Evolutionary conservation across 2,888 invertebrate genomes (phyloP).

Genomic region (Therioaphis trifolii): DNA sequence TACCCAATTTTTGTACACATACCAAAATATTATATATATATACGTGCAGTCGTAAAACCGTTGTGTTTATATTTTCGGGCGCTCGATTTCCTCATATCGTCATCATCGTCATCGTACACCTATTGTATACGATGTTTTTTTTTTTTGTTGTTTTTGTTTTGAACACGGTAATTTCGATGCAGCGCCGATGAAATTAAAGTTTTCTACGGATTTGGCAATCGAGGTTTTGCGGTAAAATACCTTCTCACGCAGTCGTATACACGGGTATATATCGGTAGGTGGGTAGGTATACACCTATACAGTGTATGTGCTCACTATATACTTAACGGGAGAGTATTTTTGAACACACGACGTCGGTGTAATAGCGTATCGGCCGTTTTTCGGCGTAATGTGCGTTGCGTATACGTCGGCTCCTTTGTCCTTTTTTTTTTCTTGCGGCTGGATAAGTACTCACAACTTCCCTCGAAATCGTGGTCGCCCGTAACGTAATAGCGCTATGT

Average conservation of each 20-base stretch:
- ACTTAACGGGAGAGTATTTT: neutral
- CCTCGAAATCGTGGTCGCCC: too few species aligned
- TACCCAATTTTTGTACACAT: constrained; percentile 23
- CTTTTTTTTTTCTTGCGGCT: neutral
- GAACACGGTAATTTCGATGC: neutral
- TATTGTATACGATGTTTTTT: neutral
- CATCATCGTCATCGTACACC: neutral
- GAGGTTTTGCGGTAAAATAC: constrained; percentile 26
- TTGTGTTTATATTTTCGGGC: neutral
- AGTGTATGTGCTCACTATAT: too few species aligned
- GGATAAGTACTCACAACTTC: too few species aligned
- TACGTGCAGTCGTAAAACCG: neutral
- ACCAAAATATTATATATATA: neutral
- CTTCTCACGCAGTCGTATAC: constrained; percentile 4
- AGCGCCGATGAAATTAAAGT: constrained; percentile 18
- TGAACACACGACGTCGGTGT: neutral
- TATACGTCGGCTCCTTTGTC: neutral
- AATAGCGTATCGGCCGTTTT: constrained; percentile 8
- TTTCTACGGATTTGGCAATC: constrained; percentile 48
- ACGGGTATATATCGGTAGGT: too few species aligned
- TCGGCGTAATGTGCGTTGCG: neutral
- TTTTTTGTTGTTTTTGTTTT: neutral
- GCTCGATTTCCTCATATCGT: constrained; percentile 18
- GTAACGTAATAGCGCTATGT: too few species aligned
- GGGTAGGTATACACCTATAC: neutral